Evolutionary conservation across 2,888 invertebrate genomes (phyloP).

Genomic region (Polydrusus pterygomalis): DNA sequence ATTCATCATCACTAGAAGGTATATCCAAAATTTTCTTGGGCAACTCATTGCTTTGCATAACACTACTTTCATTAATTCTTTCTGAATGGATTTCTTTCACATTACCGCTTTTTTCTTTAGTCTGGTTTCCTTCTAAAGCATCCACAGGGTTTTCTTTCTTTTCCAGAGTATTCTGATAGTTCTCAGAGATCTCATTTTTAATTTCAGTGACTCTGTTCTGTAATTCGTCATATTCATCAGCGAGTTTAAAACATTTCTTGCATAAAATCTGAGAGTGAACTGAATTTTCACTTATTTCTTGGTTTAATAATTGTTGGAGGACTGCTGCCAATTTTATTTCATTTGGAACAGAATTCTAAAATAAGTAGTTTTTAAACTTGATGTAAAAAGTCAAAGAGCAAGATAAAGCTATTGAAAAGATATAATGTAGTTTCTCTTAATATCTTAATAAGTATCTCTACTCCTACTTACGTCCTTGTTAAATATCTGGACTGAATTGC

Average conservation of each 20-base stretch:
- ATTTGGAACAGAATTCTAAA: constrained; percentile 34
- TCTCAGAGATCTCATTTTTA: constrained; percentile 74
- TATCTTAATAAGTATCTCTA: too few species aligned
- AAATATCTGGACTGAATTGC: constrained; percentile 76
- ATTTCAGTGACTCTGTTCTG: constrained; percentile 74
- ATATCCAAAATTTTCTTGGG: constrained; percentile 70
- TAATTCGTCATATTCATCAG: constrained; percentile 78
- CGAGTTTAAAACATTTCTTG: constrained; percentile 79
- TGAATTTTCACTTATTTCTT: constrained; percentile 73
- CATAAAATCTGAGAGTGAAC: constrained; percentile 78
- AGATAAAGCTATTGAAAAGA: too few species aligned
- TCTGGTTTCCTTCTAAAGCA: background rate
- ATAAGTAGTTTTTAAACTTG: background rate
- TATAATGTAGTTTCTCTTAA: too few species aligned
- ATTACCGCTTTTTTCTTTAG: constrained; percentile 14
- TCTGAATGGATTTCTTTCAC: constrained; percentile 18
- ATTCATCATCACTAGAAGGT: constrained; percentile 63
- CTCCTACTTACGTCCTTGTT: constrained; percentile 69
- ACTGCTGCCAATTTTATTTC: constrained; percentile 47
- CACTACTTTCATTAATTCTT: constrained; percentile 20
- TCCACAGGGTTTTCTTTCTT: constrained; percentile 54
- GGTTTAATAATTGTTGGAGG: constrained; percentile 72
- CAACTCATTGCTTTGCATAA: constrained; percentile 60
- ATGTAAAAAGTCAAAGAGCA: too few species aligned
- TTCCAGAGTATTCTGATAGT: constrained; percentile 69